Percentiles rank a stretch among this genome's conserved stretches.
Evolutionary conservation across 2,113 vertebrate species (phyloP).

Genomic region (Poeciliopsis turrubarensis): DNA sequence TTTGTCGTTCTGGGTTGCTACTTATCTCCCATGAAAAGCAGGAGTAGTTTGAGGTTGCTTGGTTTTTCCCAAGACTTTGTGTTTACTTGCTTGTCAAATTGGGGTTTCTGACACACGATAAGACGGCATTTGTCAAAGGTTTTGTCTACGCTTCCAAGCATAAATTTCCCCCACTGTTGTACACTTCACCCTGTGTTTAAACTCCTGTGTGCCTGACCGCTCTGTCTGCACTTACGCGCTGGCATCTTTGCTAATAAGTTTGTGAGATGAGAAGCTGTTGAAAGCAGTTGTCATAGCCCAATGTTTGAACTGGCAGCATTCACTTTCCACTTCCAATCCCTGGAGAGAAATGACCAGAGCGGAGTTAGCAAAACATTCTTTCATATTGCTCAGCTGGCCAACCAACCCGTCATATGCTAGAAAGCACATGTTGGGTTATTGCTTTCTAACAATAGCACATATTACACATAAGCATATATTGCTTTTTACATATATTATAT

Average conservation of each 20-base stretch:
- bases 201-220: neutral
- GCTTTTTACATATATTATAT: no score
- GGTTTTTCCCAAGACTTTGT: neutral
- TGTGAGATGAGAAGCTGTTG: constrained; percentile 68
- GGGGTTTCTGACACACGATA: constrained; percentile 6
- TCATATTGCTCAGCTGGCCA: constrained; percentile 54
- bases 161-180: constrained; percentile 4
- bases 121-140: neutral
- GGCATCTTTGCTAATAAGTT: constrained; percentile 61
- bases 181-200: constrained; percentile 20
- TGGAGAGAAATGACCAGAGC: constrained; percentile 67
- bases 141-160: neutral
- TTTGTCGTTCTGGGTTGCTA: neutral
- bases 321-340: constrained; percentile 69
- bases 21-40: neutral
- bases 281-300: constrained; percentile 70
- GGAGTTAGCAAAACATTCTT: constrained; percentile 63
- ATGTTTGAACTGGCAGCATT: constrained; percentile 69
- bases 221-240: constrained; percentile 24
- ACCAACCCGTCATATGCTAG: constrained; percentile 15
- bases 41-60: neutral
- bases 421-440: no score
- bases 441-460: neutral
- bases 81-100: constrained; percentile 6
- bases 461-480: no score